A percentile compares a stretch with the other conserved stretches of the same genome.
Conservation (phyloP, 2,797 vertebrate species). For the Clarias platycephalus region DNA sequence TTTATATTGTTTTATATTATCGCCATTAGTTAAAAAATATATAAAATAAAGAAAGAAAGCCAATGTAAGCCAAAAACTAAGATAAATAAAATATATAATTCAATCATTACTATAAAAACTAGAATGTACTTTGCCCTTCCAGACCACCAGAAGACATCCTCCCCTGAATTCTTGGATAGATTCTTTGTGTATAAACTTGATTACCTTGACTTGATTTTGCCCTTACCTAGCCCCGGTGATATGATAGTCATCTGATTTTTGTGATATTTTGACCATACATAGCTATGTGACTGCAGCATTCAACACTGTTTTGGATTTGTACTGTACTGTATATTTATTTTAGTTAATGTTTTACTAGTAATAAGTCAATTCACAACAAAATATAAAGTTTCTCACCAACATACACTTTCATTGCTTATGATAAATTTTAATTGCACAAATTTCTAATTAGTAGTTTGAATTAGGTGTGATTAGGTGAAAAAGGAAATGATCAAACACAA, state of each 20-base stretch:
- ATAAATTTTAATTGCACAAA: neutral
- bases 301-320: neutral
- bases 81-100: neutral
- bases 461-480: neutral
- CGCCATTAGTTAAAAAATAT: neutral
- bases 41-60: neutral
- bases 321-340: neutral
- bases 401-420: neutral
- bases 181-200: neutral
- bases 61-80: neutral
- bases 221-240: neutral
- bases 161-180: neutral
- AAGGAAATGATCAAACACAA: neutral
- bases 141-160: neutral
- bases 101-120: neutral
- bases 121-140: neutral
- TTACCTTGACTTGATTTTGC: neutral
- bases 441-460: neutral
- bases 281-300: neutral
- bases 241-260: neutral
- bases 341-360: too few relatives aligned
- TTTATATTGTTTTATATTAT: conserved; percentile 4
- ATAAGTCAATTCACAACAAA: neutral
- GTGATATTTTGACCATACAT: neutral
- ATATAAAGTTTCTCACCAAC: neutral